Evolutionary conservation across 2,797 vertebrate genomes (phyloP).

Genomic region (Menidia menidia): DNA sequence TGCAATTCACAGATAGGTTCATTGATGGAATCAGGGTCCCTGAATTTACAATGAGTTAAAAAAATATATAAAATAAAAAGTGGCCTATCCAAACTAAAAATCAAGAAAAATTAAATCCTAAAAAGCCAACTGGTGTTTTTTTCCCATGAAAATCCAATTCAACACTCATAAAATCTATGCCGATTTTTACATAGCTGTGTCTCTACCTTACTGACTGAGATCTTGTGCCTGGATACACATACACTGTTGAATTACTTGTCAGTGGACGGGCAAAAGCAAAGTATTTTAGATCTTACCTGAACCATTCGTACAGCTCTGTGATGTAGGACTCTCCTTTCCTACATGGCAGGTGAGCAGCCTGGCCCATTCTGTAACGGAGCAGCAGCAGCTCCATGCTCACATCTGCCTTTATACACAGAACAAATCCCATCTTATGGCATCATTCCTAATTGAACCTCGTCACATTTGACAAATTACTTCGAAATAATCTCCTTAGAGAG

Average conservation of each 20-base stretch:
- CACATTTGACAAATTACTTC: constrained; percentile 67
- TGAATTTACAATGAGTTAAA: too few species aligned
- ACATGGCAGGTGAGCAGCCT: constrained; percentile 71
- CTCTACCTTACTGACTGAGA: not conserved
- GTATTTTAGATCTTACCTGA: constrained; percentile 73
- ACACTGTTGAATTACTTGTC: not conserved
- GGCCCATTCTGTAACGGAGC: constrained; percentile 69
- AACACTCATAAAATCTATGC: too few species aligned
- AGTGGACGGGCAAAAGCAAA: not conserved
- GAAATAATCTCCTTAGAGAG: constrained; percentile 56
- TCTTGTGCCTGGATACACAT: not conserved
- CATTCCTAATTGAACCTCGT: constrained; percentile 62
- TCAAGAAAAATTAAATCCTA: not conserved
- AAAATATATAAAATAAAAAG: too few species aligned
- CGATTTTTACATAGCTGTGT: not conserved
- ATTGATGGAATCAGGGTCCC: too few species aligned
- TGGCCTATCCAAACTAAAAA: too few species aligned
- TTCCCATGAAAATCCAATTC: too few species aligned
- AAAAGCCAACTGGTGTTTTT: too few species aligned
- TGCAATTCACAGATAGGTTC: too few species aligned
- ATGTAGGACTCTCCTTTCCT: constrained; percentile 72
- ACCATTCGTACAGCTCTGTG: constrained; percentile 79
- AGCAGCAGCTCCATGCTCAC: constrained; percentile 14
- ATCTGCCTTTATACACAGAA: constrained; percentile 39
- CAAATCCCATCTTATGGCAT: constrained; percentile 69